These are phyloP conservation scores for Megaceryle maxima DNA, from an alignment of 2,113 vertebrate genomes.

Conservation along the genomic window DNA sequence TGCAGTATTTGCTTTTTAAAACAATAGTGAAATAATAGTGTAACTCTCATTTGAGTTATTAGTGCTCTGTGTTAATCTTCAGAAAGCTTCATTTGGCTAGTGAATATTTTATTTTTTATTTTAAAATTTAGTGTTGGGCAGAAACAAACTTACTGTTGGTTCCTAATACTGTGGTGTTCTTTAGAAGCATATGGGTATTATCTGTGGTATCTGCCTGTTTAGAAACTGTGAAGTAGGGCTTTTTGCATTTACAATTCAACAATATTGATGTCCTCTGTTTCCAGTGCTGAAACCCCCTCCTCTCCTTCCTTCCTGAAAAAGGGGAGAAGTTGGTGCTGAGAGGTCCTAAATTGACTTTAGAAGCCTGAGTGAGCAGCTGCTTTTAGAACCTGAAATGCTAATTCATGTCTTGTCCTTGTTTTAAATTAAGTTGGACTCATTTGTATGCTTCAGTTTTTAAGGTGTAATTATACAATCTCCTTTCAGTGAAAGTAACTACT, in stretches of 20 bases:
- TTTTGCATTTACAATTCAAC: not conserved
- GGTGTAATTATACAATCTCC: not conserved
- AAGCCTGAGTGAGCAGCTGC: not conserved
- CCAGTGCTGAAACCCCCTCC: not conserved
- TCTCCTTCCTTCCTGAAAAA: not conserved
- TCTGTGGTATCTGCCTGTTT: not conserved
- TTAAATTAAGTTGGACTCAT: not conserved
- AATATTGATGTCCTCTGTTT: not conserved
- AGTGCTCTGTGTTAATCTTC: not conserved
- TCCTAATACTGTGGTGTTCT: not conserved
- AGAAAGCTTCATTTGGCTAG: not conserved
- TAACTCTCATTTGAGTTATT: not conserved
- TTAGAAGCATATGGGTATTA: not conserved
- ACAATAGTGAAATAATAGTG: not conserved
- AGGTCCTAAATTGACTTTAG: not conserved
- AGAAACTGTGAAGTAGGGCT: not conserved
- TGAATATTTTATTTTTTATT: not conserved
- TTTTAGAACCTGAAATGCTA: not conserved
- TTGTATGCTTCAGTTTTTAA: not conserved
- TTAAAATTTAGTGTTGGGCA: not conserved
- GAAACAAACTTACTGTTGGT: not conserved
- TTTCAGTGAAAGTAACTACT: not conserved
- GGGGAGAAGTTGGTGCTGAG: not conserved
- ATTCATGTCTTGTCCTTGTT: not conserved
- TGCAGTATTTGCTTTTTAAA: slow-evolving; percentile 10